Conservation (phyloP, 2,888 invertebrate species). For the Apotomis turbidana region DNA sequence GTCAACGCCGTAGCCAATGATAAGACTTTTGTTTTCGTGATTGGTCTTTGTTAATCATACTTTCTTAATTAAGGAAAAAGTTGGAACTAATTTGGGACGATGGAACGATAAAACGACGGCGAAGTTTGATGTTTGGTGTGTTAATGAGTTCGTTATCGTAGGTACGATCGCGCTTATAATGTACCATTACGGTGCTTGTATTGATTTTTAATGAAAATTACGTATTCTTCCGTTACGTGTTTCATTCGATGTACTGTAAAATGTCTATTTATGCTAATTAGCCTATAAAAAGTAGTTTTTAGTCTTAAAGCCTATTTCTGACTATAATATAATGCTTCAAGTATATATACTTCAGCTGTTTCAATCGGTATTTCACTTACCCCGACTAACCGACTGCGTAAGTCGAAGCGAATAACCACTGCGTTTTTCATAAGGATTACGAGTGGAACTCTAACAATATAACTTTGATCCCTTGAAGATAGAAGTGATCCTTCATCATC, state of each 20-base stretch:
- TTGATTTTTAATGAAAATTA: constrained; percentile 19
- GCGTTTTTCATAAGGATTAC: no score
- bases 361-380: no score
- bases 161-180: constrained; percentile 33
- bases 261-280: background rate
- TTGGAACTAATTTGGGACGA: constrained; percentile 74
- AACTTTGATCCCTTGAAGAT: no score
- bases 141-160: constrained; percentile 70
- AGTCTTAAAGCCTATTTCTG: no score
- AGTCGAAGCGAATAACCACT: no score
- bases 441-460: no score
- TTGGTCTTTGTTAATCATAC: constrained; percentile 82
- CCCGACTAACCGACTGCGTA: no score
- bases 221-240: background rate
- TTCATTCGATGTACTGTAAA: background rate
- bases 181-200: constrained; percentile 14
- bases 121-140: constrained; percentile 49
- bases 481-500: no score
- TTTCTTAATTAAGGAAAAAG: constrained; percentile 81
- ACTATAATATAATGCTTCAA: no score
- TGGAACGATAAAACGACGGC: constrained; percentile 63
- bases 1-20: constrained; percentile 60
- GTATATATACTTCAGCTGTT: no score
- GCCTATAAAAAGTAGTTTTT: background rate
- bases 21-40: constrained; percentile 81